A percentile compares a stretch with the other conserved stretches of the same genome.
phyloP scores from a whole-genome alignment of 2,888 invertebrate species.

The Nemotelus pantherinus region DNA sequence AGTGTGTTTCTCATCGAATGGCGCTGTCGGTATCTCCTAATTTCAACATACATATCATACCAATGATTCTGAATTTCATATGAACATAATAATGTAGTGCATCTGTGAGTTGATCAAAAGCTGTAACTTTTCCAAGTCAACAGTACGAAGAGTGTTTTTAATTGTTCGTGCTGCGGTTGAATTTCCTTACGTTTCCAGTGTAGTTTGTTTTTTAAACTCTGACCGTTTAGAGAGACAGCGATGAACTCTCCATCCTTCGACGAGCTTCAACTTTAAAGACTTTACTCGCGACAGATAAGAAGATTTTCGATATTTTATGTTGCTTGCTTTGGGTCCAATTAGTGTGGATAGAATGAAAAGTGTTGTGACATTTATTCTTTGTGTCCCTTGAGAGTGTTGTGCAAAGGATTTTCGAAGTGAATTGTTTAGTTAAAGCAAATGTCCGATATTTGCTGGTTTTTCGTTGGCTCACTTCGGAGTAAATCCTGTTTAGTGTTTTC shows the following conservation, averaged over 20 bases:
- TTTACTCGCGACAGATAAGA: neutral
- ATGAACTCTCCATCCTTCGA: neutral
- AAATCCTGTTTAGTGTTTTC: neutral
- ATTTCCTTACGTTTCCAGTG: too few species aligned
- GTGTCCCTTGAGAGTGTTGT: slow-evolving; percentile 31
- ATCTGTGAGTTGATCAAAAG: neutral
- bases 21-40: too few species aligned
- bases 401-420: slow-evolving; percentile 13
- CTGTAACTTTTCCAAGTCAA: slow-evolving; percentile 12
- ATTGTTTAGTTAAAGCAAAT: slow-evolving; percentile 20
- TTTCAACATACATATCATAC: too few species aligned
- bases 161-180: too few species aligned
- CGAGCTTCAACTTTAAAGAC: slow-evolving; percentile 14
- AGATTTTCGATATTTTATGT: slow-evolving; percentile 20
- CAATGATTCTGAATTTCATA: too few species aligned
- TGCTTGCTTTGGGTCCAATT: slow-evolving; percentile 45
- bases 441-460: slow-evolving; percentile 1
- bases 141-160: neutral
- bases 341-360: slow-evolving; percentile 42
- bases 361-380: slow-evolving; percentile 41
- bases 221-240: neutral
- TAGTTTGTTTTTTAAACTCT: too few species aligned
- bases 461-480: neutral
- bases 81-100: neutral
- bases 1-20: too few species aligned